Evolutionary conservation across 1,140 invertebrate species (phyloP), one percentile per base, ranked within the genome.

Genomic region (Alviniconcha marisindica): DNA sequence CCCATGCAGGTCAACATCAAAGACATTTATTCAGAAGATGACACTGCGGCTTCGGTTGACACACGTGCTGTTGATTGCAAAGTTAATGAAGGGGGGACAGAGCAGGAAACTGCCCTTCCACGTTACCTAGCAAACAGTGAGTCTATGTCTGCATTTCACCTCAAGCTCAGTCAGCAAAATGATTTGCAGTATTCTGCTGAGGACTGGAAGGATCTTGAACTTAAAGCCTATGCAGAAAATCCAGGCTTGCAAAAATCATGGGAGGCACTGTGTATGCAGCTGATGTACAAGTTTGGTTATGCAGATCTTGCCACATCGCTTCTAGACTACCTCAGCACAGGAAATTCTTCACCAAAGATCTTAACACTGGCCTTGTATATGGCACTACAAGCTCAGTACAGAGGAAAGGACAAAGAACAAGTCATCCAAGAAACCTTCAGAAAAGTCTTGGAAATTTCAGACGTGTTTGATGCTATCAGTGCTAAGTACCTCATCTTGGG

Each of bases 401-500:
- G 71, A 31, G 76, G 48, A 31, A 51, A 82, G 28, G 31, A 63
- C 33, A 73, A 86, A 51, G 60, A 86, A 76, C 24, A 81, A 12
- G 24, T 81, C 5, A 69, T 85, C 21, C 33, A 42, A 12, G 77
- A 77, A 48, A 38, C 36, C 12, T 83, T 28, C 31, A 38, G 44
- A 21, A 56, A 85, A 69, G 31, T 85, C 28, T n/a, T 24, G 33
- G 40, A 83, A 33, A 44, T 83, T 5, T 31, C 84, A 24, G 71
- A 83, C 40, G 63, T 85, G 21, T 83, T 83, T 83, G 77, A 76
- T 77, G 28, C 36, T 24, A 77, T 69, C n/a, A 79, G 71, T 31
- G 69, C 71, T 28, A 80, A 69, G 60, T 66, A 83, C 44, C 38
- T 85, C 4, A 83, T 83, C 48, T 15, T n/a, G 4, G 84, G 84